Conservation (phyloP, 2,888 invertebrate species). For the Heliconius sara region DNA sequence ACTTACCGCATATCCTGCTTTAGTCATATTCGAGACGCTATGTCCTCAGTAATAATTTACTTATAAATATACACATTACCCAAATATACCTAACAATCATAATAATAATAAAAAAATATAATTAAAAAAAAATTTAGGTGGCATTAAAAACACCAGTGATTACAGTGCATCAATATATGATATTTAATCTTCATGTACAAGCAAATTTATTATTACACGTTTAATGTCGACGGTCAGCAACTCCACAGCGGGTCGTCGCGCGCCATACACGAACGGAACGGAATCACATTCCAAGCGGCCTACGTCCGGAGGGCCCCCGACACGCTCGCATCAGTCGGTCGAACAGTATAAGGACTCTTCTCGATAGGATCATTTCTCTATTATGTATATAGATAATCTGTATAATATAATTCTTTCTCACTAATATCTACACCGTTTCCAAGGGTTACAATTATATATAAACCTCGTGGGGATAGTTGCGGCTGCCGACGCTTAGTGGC, state of each 20-base stretch:
- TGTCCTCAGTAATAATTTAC: constrained; percentile 81
- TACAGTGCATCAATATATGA: constrained; percentile 90
- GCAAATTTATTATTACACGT: constrained; percentile 87
- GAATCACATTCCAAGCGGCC: constrained; percentile 75
- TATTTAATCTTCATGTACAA: constrained; percentile 91
- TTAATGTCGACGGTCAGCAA: constrained; percentile 70
- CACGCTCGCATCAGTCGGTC: constrained; percentile 78
- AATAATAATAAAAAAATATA: constrained; percentile 53
- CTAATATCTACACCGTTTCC: constrained; percentile 84
- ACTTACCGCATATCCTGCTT: constrained; percentile 78
- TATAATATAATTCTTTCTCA: constrained; percentile 83
- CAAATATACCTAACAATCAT: constrained; percentile 77
- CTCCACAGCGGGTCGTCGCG: constrained; percentile 71
- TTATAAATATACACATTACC: constrained; percentile 82
- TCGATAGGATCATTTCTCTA: constrained; percentile 81
- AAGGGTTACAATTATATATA: constrained; percentile 78
- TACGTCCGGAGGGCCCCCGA: constrained; percentile 59
- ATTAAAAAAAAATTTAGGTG: constrained; percentile 67
- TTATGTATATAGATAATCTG: constrained; percentile 83
- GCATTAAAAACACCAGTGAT: constrained; percentile 81
- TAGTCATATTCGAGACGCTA: constrained; percentile 80
- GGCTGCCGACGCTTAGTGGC: constrained; percentile 66
- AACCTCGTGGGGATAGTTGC: constrained; percentile 60
- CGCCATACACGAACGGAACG: constrained; percentile 72
- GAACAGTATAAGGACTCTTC: constrained; percentile 76